phyloP scores from a whole-genome alignment of 2,888 invertebrate genomes.

The Sthenelais limicola region DNA sequence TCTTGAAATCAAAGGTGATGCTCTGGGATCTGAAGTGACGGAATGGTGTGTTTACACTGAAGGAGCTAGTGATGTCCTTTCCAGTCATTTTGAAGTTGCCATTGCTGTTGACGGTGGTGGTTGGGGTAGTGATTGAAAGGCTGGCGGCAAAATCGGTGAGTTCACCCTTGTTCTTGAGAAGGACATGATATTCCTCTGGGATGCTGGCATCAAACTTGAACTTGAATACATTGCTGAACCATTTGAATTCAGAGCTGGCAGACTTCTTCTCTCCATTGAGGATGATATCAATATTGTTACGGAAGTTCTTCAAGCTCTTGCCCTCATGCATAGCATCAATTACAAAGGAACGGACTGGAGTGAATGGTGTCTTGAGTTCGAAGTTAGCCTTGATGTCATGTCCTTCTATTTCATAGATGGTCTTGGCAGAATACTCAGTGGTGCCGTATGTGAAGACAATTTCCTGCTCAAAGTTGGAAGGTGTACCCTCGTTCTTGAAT shows the following conservation, averaged over 20 bases:
- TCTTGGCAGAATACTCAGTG: slow-evolving; percentile 9
- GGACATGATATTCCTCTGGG: slow-evolving; percentile 26
- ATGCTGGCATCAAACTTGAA: slow-evolving; percentile 4
- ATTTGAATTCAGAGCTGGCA: slow-evolving; percentile 28
- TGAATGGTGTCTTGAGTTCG: slow-evolving; percentile 41
- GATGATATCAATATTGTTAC: slow-evolving; percentile 30
- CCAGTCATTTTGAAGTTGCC: slow-evolving; percentile 16
- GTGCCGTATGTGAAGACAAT: background rate
- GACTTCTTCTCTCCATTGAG: slow-evolving; percentile 30
- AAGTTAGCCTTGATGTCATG: background rate
- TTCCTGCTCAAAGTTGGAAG: slow-evolving; percentile 35
- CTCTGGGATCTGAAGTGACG: slow-evolving; percentile 17
- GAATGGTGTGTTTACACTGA: slow-evolving; percentile 37
- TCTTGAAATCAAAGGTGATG: background rate
- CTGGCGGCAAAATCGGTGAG: background rate
- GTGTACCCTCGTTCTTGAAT: slow-evolving; percentile 30
- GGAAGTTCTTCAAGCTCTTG: slow-evolving; percentile 36
- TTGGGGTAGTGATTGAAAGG: slow-evolving; percentile 23
- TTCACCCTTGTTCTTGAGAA: slow-evolving; percentile 9
- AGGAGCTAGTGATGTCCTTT: slow-evolving; percentile 11
- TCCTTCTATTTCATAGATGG: slow-evolving; percentile 17
- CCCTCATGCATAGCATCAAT: slow-evolving; percentile 38
- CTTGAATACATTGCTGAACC: slow-evolving; percentile 23
- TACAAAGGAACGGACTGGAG: background rate
- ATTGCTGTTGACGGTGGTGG: slow-evolving; percentile 5